Evolutionary conservation across 2,888 invertebrate genomes (phyloP), one percentile per base, ranked within the genome.

Genomic region (Serrognathus titanus): DNA sequence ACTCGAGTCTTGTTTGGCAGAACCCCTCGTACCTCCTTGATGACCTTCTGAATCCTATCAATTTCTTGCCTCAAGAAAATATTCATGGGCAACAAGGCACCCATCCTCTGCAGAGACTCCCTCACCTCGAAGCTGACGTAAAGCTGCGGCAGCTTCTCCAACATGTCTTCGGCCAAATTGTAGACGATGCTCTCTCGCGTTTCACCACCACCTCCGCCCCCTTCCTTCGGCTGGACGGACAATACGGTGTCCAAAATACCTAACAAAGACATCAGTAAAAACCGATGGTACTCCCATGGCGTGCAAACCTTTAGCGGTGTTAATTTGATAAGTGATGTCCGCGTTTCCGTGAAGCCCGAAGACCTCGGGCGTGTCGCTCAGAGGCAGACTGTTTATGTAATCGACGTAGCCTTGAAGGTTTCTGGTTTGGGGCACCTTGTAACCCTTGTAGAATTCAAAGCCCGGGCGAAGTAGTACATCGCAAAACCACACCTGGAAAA

Each of bases 301-400:
- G 16, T 51, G 13, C 10, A 16, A 65, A 81, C 87, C 91, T 79
- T 94, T 94, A 24, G 96, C 94, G 46, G 94, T 94, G 74, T 97
- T 97, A 61, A 97, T 97, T 79, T 97, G 96, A 78, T 97, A 97
- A 69, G 97, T 97, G 63, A 97, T 97, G 74, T 97, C 97, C 50
- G 97, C 97, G 78, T 97, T 97, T 6, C 90, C 83, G 76, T 97
- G 97, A 51, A 97, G 81, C n/a, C 97, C 97, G 77, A 97, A 97
- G 7, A 95, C 94, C 81, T 97, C 95, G 0, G 97, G 97, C 1
- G 92, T 90, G 75, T 97, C 97, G 16, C 88, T 87, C 13, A 86
- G 78, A 1, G 93, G 93, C 62, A 97, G 80, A 68, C 86, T 86
- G 69, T 90, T 92, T 52, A 97, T 94, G 71, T 92, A 93, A 73